Conservation (phyloP, 2,797 vertebrate species). For the Oceanodroma leucorhoa region DNA sequence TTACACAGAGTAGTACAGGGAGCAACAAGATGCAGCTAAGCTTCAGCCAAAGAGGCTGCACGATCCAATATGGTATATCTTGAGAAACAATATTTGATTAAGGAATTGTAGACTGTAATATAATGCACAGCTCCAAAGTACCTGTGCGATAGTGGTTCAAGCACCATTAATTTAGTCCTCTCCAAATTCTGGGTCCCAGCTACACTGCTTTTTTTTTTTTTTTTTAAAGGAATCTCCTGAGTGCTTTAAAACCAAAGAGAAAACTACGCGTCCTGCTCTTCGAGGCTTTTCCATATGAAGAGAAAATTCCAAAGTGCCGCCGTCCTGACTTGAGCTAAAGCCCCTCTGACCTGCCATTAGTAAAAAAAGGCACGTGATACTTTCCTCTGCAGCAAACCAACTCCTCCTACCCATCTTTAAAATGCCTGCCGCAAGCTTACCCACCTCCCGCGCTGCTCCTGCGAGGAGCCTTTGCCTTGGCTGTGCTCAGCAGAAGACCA, state of each 20-base stretch:
- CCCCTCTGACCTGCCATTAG: background rate
- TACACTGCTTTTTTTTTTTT: background rate
- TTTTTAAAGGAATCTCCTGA: rapidly evolving
- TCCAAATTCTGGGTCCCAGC: background rate
- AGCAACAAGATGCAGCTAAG: background rate
- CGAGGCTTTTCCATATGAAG: rapidly evolving
- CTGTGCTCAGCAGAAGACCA: background rate
- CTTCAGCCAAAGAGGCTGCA: background rate
- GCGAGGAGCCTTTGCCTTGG: background rate
- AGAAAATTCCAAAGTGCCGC: background rate
- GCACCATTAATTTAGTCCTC: background rate
- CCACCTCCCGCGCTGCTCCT: background rate
- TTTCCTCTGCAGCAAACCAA: background rate
- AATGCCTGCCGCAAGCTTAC: background rate
- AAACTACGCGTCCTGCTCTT: background rate
- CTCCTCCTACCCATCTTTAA: background rate
- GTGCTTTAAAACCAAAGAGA: background rate
- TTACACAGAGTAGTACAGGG: background rate
- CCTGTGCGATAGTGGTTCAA: background rate
- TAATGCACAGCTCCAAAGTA: background rate
- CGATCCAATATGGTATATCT: background rate
- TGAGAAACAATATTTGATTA: background rate
- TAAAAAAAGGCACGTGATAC: background rate
- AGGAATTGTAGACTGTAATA: background rate
- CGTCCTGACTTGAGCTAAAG: background rate